Evolutionary conservation across 37 sponge, comb jelly and placozoan genomes (phyloP).

Genomic region (Agelas oroides): DNA sequence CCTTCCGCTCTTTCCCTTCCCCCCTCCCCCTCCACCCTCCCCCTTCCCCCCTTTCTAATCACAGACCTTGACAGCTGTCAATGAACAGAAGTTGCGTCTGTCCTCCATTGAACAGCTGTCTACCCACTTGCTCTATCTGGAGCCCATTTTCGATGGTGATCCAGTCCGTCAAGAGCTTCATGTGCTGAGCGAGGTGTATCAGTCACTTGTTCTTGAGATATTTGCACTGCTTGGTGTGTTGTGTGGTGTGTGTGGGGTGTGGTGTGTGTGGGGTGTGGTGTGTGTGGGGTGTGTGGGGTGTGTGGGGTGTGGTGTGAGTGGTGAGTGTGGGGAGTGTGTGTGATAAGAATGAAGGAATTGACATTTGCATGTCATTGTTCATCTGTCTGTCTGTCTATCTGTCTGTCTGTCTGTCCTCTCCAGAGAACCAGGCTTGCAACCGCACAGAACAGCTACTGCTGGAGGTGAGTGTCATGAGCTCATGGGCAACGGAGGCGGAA

Average conservation of each 20-base stretch:
- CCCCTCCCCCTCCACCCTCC: constrained; percentile 6
- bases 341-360: too few species aligned
- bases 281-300: too few species aligned
- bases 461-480: constrained; percentile 40
- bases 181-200: constrained; percentile 6
- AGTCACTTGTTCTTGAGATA: constrained; percentile 12
- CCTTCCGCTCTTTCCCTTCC: too few species aligned
- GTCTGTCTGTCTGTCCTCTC: too few species aligned
- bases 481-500: constrained; percentile 38
- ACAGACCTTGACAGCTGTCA: constrained; percentile 31
- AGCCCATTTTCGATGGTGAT: constrained; percentile 62
- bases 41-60: too few species aligned
- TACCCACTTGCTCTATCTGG: constrained; percentile 64
- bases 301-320: too few species aligned
- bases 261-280: constrained; percentile 2
- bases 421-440: neutral
- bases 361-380: too few species aligned
- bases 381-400: too few species aligned
- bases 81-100: constrained; percentile 32
- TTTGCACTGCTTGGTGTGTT: constrained; percentile 25
- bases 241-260: constrained; percentile 5
- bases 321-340: too few species aligned
- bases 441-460: constrained; percentile 23
- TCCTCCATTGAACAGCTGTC: constrained; percentile 51
- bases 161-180: constrained; percentile 35